phyloP scores from a whole-genome alignment of 2,888 invertebrate genomes.

The Nomada ruficornis region DNA sequence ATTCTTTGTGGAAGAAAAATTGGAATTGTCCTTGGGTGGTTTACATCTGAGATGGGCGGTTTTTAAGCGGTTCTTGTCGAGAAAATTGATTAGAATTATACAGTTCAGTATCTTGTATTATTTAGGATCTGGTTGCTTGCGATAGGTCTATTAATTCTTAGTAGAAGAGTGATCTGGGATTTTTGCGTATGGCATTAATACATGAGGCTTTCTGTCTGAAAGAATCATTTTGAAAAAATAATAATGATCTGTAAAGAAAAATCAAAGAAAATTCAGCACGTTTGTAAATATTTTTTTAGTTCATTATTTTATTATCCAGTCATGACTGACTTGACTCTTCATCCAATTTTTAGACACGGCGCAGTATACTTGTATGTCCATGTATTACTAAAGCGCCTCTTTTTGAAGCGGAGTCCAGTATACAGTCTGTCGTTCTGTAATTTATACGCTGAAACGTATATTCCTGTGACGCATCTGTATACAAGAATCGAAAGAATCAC shows the following conservation, averaged over 20 bases:
- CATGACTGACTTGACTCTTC: no score
- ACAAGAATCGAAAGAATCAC: conserved; percentile 29
- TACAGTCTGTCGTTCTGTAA: conserved; percentile 34
- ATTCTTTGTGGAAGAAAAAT: neutral
- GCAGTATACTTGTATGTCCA: neutral
- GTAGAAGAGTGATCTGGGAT: neutral
- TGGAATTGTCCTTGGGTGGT: no score
- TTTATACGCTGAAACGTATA: conserved; percentile 31
- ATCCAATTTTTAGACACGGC: no score
- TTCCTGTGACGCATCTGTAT: conserved; percentile 12
- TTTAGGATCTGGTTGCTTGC: no score
- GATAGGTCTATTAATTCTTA: neutral
- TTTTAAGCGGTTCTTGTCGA: no score
- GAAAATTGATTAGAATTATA: no score
- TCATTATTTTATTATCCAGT: no score
- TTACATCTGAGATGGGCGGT: no score
- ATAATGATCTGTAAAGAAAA: neutral
- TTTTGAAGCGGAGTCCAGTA: conserved; percentile 2
- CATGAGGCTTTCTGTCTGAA: neutral
- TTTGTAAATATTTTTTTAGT: neutral
- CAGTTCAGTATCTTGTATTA: no score
- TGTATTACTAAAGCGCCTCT: conserved; percentile 40
- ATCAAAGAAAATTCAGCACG: neutral
- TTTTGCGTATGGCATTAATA: no score
- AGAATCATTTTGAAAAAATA: neutral